Evolutionary conservation across 53 echinoderm and acorn worm species (phyloP).

Genomic region (Echinometra lucunter): DNA sequence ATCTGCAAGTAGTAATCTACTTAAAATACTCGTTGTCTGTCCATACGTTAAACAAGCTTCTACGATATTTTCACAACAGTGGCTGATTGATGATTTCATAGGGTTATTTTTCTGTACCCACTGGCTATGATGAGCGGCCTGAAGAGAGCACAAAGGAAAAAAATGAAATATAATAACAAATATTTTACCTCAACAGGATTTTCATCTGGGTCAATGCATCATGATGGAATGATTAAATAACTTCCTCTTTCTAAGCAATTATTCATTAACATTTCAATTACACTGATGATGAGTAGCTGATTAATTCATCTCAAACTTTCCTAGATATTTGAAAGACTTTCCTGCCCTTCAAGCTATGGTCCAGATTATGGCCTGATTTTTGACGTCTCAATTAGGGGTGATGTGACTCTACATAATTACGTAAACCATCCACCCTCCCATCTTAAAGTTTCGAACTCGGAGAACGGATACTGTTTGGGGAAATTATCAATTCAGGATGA

Average conservation of each 20-base stretch:
- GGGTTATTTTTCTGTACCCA: neutral
- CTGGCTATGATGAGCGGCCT: neutral
- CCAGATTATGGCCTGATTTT: neutral
- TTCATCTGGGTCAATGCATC: neutral
- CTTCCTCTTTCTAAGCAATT: constrained; percentile 14
- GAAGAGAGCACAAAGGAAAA: neutral
- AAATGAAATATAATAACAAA: too few species aligned
- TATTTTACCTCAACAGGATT: neutral
- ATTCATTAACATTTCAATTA: constrained; percentile 39
- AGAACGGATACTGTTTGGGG: neutral
- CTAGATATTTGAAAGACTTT: neutral
- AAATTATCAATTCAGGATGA: neutral
- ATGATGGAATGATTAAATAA: neutral
- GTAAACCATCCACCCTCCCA: neutral
- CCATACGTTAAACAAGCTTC: neutral
- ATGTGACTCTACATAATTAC: neutral
- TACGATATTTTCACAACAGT: neutral
- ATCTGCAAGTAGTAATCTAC: neutral
- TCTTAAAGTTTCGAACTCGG: neutral
- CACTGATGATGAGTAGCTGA: neutral
- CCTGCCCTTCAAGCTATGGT: neutral
- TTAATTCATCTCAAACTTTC: neutral
- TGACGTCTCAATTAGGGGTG: neutral
- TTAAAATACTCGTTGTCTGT: neutral
- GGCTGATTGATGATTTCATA: neutral